Conservation (phyloP, 2,888 invertebrate species). For the Netelia inedita region DNA sequence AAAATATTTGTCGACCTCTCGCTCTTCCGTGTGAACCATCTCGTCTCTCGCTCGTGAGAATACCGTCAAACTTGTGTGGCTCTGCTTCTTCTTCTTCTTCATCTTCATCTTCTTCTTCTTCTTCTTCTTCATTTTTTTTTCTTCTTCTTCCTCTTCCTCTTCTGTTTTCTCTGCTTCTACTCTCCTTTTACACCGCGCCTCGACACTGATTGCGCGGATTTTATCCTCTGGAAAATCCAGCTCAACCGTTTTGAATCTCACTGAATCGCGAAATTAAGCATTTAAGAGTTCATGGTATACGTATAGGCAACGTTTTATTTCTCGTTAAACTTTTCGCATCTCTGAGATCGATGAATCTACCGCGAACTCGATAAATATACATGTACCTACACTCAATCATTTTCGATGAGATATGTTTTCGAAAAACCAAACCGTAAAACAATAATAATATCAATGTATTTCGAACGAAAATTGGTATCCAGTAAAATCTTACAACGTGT, state of each 20-base stretch:
- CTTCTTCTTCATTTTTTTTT: neutral
- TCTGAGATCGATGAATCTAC: neutral
- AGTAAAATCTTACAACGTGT: neutral
- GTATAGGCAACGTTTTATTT: constrained; percentile 36
- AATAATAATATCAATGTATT: no score
- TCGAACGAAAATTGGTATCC: neutral
- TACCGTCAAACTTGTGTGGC: neutral
- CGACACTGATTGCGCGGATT: constrained; percentile 21
- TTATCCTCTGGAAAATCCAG: neutral
- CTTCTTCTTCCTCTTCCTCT: constrained; percentile 8
- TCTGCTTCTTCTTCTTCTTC: neutral
- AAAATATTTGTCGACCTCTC: constrained; percentile 60
- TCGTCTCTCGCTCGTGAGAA: neutral
- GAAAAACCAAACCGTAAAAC: neutral
- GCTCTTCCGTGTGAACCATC: constrained; percentile 28
- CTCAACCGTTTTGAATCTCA: constrained; percentile 9
- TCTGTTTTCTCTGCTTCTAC: neutral
- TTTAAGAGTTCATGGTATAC: constrained; percentile 27
- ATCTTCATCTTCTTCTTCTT: neutral
- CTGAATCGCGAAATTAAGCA: constrained; percentile 49
- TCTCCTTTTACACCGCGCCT: neutral
- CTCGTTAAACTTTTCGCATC: neutral
- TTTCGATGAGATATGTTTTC: neutral
- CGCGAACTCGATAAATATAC: no score
- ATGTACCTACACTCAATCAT: no score